phyloP scores from a whole-genome alignment of 2,797 vertebrate genomes.

The Remorina albescens region DNA sequence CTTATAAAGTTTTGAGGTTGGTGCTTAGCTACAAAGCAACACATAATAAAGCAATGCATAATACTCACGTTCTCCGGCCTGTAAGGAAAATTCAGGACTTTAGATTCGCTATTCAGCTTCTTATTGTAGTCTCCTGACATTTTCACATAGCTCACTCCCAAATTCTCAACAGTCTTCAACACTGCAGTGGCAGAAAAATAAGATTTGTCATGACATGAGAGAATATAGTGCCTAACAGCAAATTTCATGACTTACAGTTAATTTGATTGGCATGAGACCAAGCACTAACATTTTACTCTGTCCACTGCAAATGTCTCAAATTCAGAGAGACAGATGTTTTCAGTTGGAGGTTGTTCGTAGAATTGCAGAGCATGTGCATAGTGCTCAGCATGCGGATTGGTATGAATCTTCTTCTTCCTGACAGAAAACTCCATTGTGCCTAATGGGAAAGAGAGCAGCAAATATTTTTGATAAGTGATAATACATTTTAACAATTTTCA shows the following conservation, averaged over 20 bases:
- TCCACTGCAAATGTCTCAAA: slow-evolving; percentile 95
- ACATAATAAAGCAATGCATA: background rate
- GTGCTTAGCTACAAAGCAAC: background rate
- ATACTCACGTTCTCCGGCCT: slow-evolving; percentile 80
- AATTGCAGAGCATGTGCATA: slow-evolving; percentile 92
- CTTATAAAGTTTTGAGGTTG: background rate
- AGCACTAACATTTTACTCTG: slow-evolving; percentile 89
- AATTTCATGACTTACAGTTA: background rate
- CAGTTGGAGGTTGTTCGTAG: slow-evolving; percentile 91
- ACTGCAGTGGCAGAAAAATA: slow-evolving; percentile 80
- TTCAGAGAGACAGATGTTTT: slow-evolving; percentile 91
- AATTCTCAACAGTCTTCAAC: slow-evolving; percentile 92
- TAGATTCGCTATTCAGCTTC: slow-evolving; percentile 84
- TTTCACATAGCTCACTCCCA: slow-evolving; percentile 90
- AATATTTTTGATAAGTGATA: background rate
- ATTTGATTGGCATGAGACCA: background rate
- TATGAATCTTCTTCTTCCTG: slow-evolving; percentile 62
- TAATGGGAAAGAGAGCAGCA: slow-evolving; percentile 7
- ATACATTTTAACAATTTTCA: background rate
- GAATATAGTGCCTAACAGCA: background rate
- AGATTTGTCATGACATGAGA: background rate
- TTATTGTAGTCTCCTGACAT: slow-evolving; percentile 75
- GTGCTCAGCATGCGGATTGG: slow-evolving; percentile 71
- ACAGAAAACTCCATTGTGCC: slow-evolving; percentile 72
- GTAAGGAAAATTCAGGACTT: slow-evolving; percentile 87